Conservation (phyloP, 2,888 invertebrate species). For the Lordiphosa fenestrarum region DNA sequence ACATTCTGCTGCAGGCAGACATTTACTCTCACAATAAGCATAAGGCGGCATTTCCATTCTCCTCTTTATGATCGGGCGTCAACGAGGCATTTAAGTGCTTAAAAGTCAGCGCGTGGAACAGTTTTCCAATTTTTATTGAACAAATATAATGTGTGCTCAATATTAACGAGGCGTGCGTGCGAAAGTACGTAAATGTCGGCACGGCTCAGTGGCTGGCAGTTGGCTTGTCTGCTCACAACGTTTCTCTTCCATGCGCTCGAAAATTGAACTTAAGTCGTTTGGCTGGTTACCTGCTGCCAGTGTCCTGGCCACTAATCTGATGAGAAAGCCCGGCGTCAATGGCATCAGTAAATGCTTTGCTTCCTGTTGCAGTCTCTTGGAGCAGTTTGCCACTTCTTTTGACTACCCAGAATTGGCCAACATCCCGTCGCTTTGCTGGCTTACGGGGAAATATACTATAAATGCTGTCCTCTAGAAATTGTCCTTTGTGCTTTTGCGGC, state of each 20-base stretch:
- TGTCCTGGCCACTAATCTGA: too few relatives aligned
- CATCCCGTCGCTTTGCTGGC: too few relatives aligned
- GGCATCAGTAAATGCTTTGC: too few relatives aligned
- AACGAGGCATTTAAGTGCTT: slow-evolving; percentile 58
- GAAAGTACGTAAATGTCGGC: slow-evolving; percentile 63
- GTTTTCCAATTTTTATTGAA: slow-evolving; percentile 64
- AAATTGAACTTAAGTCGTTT: slow-evolving; percentile 45
- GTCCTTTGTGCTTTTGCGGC: too few relatives aligned
- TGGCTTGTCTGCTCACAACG: slow-evolving; percentile 3
- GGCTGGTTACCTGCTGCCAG: neutral
- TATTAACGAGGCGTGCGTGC: slow-evolving; percentile 44
- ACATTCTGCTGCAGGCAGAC: slow-evolving; percentile 8
- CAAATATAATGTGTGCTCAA: slow-evolving; percentile 46
- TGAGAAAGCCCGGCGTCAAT: too few relatives aligned
- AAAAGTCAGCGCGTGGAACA: slow-evolving; percentile 43
- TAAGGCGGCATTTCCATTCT: slow-evolving; percentile 15
- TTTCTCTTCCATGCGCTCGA: slow-evolving; percentile 19
- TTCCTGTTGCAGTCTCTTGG: too few relatives aligned
- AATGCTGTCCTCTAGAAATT: too few relatives aligned
- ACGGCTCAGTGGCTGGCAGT: slow-evolving; percentile 59
- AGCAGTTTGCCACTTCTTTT: too few relatives aligned
- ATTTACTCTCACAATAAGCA: slow-evolving; percentile 20
- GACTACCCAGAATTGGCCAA: too few relatives aligned
- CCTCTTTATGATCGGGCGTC: slow-evolving; percentile 5
- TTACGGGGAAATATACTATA: too few relatives aligned